These are phyloP conservation scores for Callyntrura guangdongensis DNA, from an alignment of 2,888 invertebrate species.

Conservation along the genomic window DNA sequence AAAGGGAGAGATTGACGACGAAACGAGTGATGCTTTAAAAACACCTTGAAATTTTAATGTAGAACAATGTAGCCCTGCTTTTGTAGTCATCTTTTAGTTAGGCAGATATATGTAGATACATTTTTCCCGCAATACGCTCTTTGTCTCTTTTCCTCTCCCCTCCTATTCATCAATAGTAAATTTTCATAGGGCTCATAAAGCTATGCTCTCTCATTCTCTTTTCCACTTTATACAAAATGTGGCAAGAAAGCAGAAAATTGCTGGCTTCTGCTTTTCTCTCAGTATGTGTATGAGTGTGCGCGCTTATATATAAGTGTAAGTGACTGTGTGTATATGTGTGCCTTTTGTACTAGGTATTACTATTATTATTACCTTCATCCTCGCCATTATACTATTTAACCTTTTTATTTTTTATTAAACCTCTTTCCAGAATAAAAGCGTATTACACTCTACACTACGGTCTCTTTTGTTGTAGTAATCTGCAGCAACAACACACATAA, in stretches of 20 bases:
- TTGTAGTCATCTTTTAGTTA: neutral
- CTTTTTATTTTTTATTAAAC: conserved; percentile 15
- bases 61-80: conserved; percentile 5
- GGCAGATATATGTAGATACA: neutral
- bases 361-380: conserved; percentile 7
- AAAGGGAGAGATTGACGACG: neutral
- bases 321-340: no score
- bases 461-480: neutral
- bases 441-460: conserved; percentile 9
- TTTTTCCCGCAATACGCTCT: conserved; percentile 5
- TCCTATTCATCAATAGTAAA: conserved; percentile 45
- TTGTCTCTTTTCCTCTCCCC: neutral
- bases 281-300: no score
- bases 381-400: conserved; percentile 7
- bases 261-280: neutral
- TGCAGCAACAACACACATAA: no score
- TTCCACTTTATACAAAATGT: neutral
- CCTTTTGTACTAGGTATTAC: neutral
- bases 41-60: conserved; percentile 45
- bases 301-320: no score
- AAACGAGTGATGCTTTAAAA: conserved; percentile 41
- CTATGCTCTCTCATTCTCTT: neutral
- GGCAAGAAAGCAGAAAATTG: neutral
- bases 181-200: conserved; percentile 15
- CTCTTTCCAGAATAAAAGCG: neutral